Base-by-base conservation (phyloP, 2,888 invertebrate genomes). In the Coremacera marginata region DNA sequence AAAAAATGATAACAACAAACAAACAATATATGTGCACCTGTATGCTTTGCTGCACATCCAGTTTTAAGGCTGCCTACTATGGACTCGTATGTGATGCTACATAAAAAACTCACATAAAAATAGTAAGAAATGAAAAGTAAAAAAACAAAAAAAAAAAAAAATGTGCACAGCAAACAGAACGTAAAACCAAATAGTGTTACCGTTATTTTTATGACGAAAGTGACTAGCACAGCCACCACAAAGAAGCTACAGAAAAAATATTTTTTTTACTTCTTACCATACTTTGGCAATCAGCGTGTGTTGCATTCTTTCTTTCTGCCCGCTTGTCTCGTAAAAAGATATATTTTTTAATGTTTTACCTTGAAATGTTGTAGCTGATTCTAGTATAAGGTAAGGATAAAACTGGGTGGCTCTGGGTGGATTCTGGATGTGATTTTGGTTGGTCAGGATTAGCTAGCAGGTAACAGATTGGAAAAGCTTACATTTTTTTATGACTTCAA, bases 41-140 rank as follows among this genome's bases (percentile, higher is more conserved):
- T 14, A 44, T 44, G 44, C 11, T 44, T 44, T 44, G 44, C 44
- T 67, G 37, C 44, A 27, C 19, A 60, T 7, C 27, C 67, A 27
- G 49, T 68, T 68, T 68, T 25, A 68, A 68, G 27, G 49, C 11
- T 51, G 68, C 27, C 67, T 49, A 68, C 67, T 68, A n/a, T n/a
- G n/a, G n/a, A n/a, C n/a, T 68, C 49, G 25, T 49, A 49, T 49
- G 8, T 37, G 49, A 22, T 68, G 67, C 49, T 25, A 14, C 67
- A 67, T 44, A 67, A 67, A 67, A 67, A 67, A 67, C 22, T 44
- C 67, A 67, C 27, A 27, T 25, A 62, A 62, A 62, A 62, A 7
- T 44, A 44, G 44, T 44, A 44, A 44, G 14, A 11, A 11, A 11
- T 11, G 3, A 37, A 37, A 37, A 37, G 1, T 8, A 8, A 52